These are phyloP conservation scores for Scalopus aquaticus DNA, from an alignment of 2,113 vertebrate genomes.

Conservation along the genomic window DNA sequence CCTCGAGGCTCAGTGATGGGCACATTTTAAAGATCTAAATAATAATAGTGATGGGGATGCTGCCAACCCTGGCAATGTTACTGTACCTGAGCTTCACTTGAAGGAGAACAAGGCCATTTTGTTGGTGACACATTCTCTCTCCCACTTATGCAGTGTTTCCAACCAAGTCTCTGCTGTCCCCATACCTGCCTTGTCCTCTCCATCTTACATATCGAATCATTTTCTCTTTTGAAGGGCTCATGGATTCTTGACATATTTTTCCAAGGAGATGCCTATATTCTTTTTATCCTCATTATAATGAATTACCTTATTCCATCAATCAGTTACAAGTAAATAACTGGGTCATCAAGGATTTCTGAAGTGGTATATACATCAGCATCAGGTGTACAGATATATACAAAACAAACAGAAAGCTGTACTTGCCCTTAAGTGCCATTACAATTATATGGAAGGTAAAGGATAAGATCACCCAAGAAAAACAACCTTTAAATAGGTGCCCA, in stretches of 20 bases:
- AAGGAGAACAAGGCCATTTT: conserved; percentile 39
- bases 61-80: conserved; percentile 5
- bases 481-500: neutral
- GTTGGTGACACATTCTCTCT: neutral
- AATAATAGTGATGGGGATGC: conserved; percentile 61
- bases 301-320: neutral
- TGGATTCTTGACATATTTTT: neutral
- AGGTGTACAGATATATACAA: neutral
- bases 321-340: neutral
- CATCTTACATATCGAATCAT: neutral
- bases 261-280: conserved; percentile 23
- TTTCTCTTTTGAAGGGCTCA: no score
- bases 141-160: neutral
- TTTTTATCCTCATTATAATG: neutral
- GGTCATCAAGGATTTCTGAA: conserved; percentile 19
- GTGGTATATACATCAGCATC: neutral
- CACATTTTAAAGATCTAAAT: conserved; percentile 75
- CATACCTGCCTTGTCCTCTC: neutral
- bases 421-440: neutral
- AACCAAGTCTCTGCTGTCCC: neutral
- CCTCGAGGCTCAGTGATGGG: conserved; percentile 71
- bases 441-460: conserved; percentile 40
- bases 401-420: neutral
- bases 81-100: conserved; percentile 50
- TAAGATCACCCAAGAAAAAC: neutral